A percentile compares a stretch with the other conserved stretches of the same genome.
These are phyloP conservation scores for Adineta ricciae DNA, from an alignment of 2,888 invertebrate genomes.

Conservation along the genomic window DNA sequence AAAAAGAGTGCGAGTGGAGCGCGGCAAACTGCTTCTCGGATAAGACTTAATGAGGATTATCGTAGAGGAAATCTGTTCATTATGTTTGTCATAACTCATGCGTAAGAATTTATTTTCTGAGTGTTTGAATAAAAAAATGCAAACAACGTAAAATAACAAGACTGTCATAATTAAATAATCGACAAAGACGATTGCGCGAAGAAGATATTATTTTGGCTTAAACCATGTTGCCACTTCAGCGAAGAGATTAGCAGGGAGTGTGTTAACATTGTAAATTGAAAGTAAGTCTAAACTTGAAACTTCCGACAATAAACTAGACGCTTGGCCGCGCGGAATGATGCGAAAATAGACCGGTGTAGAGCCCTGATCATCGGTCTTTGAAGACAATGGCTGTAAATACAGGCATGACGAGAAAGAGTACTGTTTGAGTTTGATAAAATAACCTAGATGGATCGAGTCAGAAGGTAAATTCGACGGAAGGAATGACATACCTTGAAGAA, in stretches of 20 bases:
- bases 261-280: constrained; percentile 39
- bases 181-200: no score
- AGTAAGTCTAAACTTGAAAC: constrained; percentile 51
- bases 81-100: no score
- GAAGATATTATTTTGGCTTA: not conserved
- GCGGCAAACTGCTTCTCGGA: no score
- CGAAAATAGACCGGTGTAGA: constrained; percentile 48
- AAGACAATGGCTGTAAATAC: constrained; percentile 31
- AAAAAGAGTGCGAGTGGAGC: no score
- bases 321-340: constrained; percentile 48
- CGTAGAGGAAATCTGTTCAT: no score
- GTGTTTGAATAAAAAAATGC: no score
- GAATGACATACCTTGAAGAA: constrained; percentile 44
- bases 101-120: no score
- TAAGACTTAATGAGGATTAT: no score
- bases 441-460: no score
- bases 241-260: not conserved
- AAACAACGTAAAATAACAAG: no score
- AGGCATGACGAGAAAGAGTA: constrained; percentile 25
- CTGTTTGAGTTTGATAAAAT: constrained; percentile 25
- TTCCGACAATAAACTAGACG: constrained; percentile 46
- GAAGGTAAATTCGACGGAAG: no score
- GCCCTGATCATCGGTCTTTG: constrained; percentile 34
- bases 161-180: no score
- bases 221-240: not conserved